Evolutionary conservation across 2,113 vertebrate genomes (phyloP).

Genomic region (Merops nubicus): DNA sequence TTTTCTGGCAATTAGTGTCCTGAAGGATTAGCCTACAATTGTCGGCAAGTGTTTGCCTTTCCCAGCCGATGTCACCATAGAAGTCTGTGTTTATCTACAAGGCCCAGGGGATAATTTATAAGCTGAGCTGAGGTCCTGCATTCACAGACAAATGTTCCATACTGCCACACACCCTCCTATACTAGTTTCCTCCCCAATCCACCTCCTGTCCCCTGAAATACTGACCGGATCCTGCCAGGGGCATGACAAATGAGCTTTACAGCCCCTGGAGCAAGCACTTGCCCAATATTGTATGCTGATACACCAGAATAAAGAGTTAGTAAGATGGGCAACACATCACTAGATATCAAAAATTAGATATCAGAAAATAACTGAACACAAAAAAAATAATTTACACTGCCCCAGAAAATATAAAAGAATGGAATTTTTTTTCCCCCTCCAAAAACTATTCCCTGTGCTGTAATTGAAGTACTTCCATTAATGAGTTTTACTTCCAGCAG

Average conservation of each 20-base stretch:
- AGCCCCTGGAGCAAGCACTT: not conserved
- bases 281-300: not conserved
- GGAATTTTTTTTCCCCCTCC: too few species aligned
- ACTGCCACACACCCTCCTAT: not conserved
- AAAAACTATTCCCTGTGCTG: not conserved
- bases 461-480: not conserved
- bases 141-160: not conserved
- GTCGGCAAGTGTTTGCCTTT: slow-evolving; percentile 25
- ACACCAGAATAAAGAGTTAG: not conserved
- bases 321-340: not conserved
- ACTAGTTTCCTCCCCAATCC: not conserved
- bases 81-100: slow-evolving; percentile 59
- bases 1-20: slow-evolving; percentile 38
- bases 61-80: not conserved
- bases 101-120: slow-evolving; percentile 29
- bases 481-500: not conserved
- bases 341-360: not conserved
- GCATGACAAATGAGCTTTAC: not conserved
- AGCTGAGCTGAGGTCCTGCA: not conserved
- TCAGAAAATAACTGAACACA: not conserved
- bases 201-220: not conserved
- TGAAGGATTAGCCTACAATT: slow-evolving; percentile 36
- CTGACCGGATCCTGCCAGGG: not conserved
- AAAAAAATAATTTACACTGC: not conserved
- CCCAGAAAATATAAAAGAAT: not conserved